Evolutionary conservation across 2,797 vertebrate species (phyloP), one percentile per base, ranked within the genome.

Genomic region (Botia kubotai): DNA sequence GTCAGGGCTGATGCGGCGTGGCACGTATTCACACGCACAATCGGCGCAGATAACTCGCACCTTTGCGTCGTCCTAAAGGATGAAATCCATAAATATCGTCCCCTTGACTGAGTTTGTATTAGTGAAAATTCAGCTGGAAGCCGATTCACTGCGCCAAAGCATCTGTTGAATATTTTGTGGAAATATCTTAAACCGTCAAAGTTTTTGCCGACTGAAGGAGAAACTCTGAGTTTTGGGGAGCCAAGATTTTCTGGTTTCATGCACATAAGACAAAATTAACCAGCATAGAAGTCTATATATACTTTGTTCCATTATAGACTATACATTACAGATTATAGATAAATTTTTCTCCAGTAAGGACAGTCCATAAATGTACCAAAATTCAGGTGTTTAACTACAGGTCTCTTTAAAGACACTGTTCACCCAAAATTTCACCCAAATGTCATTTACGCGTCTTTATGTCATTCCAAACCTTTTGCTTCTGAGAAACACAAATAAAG

Each of bases 1-100:
- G 91, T 91, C 91, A 90, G 87, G 86, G 85, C 75, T 86, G 90
- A 89, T 89, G 90, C 83, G 82, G 88, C 89, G 91, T 90, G 92
- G 50, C 57, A 16, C 53, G 17, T 72, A 39, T 57, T 43, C 65
- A 50, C 33, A 65, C 57, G 21, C 75, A 69, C 53, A 75, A 83
- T 75, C 72, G 23, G 17, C 36, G 55, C 72, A 76, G 73, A 84
- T 80, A 80, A 80, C 55, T 60, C 70, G 52, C 67, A 76, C 65
- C 80, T 76, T 36, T 21, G 55, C 80, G 71, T 76, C 66, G 0
- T 70, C 33, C 29, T 62, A 72, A 75, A 82, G 73, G 67, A 75
- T 66, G 70, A 80, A 73, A 80, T 73, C 70, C 70, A 39, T 66
- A 80, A 72, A 72, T 80, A 80, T 65, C 43, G 77, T 80, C 50